Base-by-base conservation (phyloP, 2,888 invertebrate species). In the Thyatira batis region DNA sequence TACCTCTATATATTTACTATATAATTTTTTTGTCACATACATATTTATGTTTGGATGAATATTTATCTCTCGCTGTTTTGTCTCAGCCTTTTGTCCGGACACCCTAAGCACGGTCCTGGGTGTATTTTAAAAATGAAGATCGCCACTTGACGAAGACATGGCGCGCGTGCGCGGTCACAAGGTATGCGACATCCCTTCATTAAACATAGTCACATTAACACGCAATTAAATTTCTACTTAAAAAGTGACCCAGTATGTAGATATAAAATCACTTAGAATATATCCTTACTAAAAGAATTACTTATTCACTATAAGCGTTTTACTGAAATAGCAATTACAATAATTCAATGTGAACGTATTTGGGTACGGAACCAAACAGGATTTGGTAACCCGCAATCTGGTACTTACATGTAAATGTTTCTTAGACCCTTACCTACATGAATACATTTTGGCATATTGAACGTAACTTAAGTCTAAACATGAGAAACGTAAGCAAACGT, bases 161-260 rank as follows among this genome's bases (percentile, higher is more conserved):
- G 44, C 49, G 76, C 83, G 83, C 84, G 78, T 61, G 84, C 81
- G 84, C 66, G 53, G 28, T 30, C 17, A 2, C 25, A 21, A 30
- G 44, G 8, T 3, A 39, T 0, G 17, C 17, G 39, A 39, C 17
- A 39, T 17, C 39, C 39, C 39, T 39, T 39, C 39, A 17, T 39
- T 39, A 8, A 39, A 39, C 39, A n/a, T n/a, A n/a, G n/a, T n/a
- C n/a, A n/a, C n/a, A n/a, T n/a, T n/a, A n/a, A n/a, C n/a, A n/a
- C n/a, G n/a, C n/a, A n/a, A n/a, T n/a, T n/a, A n/a, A n/a, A n/a
- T n/a, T n/a, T n/a, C n/a, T n/a, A n/a, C n/a, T n/a, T n/a, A n/a
- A n/a, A n/a, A n/a, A n/a, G n/a, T n/a, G n/a, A n/a, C n/a, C n/a
- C n/a, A n/a, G n/a, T n/a, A n/a, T n/a, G n/a, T n/a, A n/a, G n/a